Evolutionary conservation across 23 tunicate genomes (phyloP).

Genomic region (Phallusia fumigata): DNA sequence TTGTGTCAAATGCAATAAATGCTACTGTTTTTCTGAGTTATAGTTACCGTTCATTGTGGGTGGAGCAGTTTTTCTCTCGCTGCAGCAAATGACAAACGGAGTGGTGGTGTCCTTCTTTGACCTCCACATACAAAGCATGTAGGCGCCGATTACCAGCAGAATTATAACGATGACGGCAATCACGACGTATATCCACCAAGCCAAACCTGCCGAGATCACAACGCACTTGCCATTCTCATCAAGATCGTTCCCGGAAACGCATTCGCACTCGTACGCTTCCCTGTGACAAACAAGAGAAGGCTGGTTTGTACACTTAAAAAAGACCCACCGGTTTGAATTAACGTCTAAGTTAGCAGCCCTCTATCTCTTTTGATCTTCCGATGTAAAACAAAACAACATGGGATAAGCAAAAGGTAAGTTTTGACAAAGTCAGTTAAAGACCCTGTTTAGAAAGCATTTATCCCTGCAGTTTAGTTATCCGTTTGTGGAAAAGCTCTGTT

Average conservation of each 20-base stretch:
- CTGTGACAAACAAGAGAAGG: neutral
- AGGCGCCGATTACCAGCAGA: neutral
- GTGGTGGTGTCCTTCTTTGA: constrained; percentile 5
- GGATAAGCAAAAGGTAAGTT: no score
- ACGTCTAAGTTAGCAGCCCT: no score
- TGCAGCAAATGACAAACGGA: neutral
- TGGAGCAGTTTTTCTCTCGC: neutral
- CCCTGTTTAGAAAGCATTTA: no score
- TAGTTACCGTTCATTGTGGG: neutral
- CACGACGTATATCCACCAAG: constrained; percentile 44
- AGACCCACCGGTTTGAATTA: no score
- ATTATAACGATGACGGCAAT: constrained; percentile 15
- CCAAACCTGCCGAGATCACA: neutral
- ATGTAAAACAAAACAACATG: no score
- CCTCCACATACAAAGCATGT: neutral
- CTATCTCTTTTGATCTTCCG: no score
- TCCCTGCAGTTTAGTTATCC: no score
- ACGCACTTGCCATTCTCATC: neutral
- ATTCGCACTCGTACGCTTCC: constrained; percentile 48
- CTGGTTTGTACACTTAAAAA: no score
- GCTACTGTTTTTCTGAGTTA: no score
- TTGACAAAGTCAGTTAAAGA: no score
- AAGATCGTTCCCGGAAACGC: neutral
- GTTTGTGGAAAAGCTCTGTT: no score
- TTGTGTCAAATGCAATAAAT: no score